Conservation (phyloP, 1,140 invertebrate species). For the Sesamia nonagrioides region DNA sequence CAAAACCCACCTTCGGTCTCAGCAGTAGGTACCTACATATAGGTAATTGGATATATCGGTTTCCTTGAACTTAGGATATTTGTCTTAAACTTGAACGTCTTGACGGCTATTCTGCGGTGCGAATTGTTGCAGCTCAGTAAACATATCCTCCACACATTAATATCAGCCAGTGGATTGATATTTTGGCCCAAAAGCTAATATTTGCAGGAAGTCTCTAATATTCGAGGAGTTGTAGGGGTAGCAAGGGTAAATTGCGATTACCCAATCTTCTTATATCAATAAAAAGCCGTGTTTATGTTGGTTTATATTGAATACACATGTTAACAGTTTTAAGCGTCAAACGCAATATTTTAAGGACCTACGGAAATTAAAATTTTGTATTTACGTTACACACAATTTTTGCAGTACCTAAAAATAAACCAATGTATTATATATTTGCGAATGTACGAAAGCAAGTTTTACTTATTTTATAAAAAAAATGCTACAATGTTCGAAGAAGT, state of each 20-base stretch:
- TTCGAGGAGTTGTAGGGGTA: constrained; percentile 12
- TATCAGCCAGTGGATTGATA: constrained; percentile 37
- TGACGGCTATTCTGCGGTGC: constrained; percentile 38
- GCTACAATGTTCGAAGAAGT: background rate
- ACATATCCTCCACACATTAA: constrained; percentile 56
- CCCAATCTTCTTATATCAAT: background rate
- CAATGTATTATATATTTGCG: background rate
- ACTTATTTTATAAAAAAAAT: constrained; percentile 28
- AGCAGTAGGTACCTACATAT: background rate
- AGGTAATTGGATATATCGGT: constrained; percentile 53
- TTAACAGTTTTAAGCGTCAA: background rate
- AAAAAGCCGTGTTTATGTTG: constrained; percentile 15
- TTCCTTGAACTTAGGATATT: constrained; percentile 48
- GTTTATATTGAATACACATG: background rate
- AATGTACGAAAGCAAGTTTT: constrained; percentile 37
- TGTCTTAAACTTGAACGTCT: constrained; percentile 48
- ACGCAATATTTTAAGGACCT: background rate
- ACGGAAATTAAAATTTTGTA: constrained; percentile 13
- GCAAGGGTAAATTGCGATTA: no score
- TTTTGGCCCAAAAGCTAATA: constrained; percentile 11
- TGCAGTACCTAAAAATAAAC: background rate
- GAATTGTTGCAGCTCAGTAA: constrained; percentile 53
- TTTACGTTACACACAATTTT: background rate
- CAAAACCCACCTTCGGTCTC: background rate
- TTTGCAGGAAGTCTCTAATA: constrained; percentile 28